phyloP scores from a whole-genome alignment of 1,140 invertebrate species.

The Calliphora vicina region DNA sequence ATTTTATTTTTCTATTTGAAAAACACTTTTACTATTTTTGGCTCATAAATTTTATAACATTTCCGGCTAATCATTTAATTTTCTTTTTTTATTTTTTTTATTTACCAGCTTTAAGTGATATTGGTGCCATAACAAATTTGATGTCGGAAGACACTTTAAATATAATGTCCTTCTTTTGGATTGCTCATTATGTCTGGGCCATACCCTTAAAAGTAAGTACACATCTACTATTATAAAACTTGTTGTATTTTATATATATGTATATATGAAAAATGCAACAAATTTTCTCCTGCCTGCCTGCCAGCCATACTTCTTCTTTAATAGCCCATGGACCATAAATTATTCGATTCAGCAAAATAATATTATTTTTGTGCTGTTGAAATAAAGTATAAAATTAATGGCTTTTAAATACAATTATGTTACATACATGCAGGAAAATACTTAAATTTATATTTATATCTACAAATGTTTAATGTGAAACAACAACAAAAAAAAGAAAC shows the following conservation, averaged over 20 bases:
- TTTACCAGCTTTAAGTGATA: constrained; percentile 65
- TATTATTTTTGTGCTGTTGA: not conserved
- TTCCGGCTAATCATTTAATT: not conserved
- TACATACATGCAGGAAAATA: constrained; percentile 14
- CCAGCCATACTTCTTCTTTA: not conserved
- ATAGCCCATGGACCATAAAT: constrained; percentile 14
- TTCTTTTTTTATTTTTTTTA: not conserved
- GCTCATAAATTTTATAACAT: not conserved
- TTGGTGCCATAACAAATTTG: constrained; percentile 79
- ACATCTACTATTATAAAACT: not conserved
- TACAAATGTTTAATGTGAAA: not conserved
- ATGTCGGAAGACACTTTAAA: constrained; percentile 84
- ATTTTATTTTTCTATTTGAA: not conserved
- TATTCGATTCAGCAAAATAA: not conserved
- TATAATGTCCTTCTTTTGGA: constrained; percentile 84
- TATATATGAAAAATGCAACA: not conserved
- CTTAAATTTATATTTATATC: not conserved
- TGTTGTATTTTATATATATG: not conserved
- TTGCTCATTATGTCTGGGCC: constrained; percentile 86
- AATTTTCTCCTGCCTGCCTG: not conserved
- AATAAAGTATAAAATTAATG: constrained; percentile 22
- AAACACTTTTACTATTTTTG: not conserved
- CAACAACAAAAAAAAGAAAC: not conserved
- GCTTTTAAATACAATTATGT: constrained; percentile 24
- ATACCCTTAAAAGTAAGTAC: constrained; percentile 80